Evolutionary conservation across 2,888 invertebrate species (phyloP), one percentile per base, ranked within the genome.

Genomic region (Protodeltote pygarga): DNA sequence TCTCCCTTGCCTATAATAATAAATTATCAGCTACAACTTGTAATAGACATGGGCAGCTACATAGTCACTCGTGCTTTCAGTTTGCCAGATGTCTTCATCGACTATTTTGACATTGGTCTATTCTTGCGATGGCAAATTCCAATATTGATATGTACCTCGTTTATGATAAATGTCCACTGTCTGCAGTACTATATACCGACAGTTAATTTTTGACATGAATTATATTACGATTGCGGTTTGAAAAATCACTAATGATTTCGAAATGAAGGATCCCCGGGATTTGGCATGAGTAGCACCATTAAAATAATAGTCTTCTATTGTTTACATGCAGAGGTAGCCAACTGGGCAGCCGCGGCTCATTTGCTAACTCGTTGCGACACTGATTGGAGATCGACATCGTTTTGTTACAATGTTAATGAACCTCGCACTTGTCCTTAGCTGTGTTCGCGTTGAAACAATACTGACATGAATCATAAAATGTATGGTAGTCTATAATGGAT

Each of bases 261-360:
- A 62, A 65, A 64, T 63, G 39, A 48, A 54, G 58, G 52, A 47
- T 55, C 45, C 47, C 51, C 33, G 59, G 35, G 42, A 53, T 54
- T 67, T 67, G 66, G 66, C 66, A 67, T 58, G 47, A 40, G 49
- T 13, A 32, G 20, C 32, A 24, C 55, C 37, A 52, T 57, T 64
- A 40, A 53, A 65, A 49, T 44, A 55, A 55, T 62, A 27, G 51
- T 45, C 40, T 37, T 32, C 53, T 67, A 65, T 67, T 67, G 67
- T 65, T 67, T 68, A 67, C 69, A 61, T 60, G 55, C 17, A 34
- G 5, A 31, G 24, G 50, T 21, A 47, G 69, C 67, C 67, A 65
- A 68, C 5, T 68, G 55, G 65, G 65, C 66, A 61, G 42, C 51
- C 28, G 44, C 11, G 27, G 39, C 48, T 51, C 52, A 46, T 65